A percentile compares a stretch with the other conserved stretches of the same genome.
Conservation (phyloP, 2,888 invertebrate species). For the Drosophila niveifrons region DNA sequence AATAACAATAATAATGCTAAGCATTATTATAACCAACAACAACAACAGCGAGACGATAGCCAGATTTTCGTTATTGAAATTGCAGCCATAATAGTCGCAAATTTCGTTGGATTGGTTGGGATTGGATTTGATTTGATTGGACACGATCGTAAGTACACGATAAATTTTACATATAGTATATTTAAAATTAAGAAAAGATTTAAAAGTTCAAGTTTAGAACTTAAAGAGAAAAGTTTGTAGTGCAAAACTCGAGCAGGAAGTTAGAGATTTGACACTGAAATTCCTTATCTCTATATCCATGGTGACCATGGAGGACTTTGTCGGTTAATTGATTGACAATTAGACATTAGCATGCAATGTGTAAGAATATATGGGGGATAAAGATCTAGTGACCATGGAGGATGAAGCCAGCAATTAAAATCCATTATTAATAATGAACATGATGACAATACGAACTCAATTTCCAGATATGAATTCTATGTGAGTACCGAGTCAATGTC, state of each 20-base stretch:
- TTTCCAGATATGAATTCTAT: not conserved
- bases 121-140: conserved; percentile 18
- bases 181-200: no score
- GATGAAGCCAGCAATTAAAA: conserved; percentile 29
- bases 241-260: no score
- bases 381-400: conserved; percentile 39
- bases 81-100: conserved; percentile 62
- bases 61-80: conserved; percentile 60
- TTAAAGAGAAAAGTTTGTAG: no score
- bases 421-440: conserved; percentile 23
- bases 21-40: conserved; percentile 42
- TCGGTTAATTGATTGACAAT: conserved; percentile 7
- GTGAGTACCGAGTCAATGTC: conserved; percentile 1
- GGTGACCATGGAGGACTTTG: not conserved
- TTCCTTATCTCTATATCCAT: not conserved
- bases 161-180: no score
- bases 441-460: conserved; percentile 9
- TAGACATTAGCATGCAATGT: not conserved
- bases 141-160: no score
- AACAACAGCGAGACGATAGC: conserved; percentile 26
- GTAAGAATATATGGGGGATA: not conserved
- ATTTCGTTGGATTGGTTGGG: conserved; percentile 42
- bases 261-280: no score
- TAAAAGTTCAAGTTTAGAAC: no score
- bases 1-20: conserved; percentile 51